Percentiles rank a stretch among this genome's conserved stretches.
These are phyloP conservation scores for Psittacula echo DNA, from an alignment of 2,797 vertebrate species.

Conservation along the genomic window DNA sequence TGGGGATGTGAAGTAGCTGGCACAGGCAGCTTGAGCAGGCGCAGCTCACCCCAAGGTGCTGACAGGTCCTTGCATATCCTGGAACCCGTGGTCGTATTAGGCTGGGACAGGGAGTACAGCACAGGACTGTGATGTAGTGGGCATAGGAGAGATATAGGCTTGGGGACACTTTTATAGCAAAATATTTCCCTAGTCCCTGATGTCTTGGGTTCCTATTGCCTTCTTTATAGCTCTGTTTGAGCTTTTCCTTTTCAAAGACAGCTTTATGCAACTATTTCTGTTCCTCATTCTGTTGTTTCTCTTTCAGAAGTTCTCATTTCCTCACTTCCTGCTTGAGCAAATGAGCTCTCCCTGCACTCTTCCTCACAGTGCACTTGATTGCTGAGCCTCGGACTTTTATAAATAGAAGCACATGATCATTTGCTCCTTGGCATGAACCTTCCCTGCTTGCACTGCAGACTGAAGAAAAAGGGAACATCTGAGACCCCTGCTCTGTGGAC, in stretches of 20 bases:
- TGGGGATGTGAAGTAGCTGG: neutral
- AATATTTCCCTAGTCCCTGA: neutral
- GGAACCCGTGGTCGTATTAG: neutral
- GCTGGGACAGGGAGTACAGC: neutral
- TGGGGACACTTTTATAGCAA: neutral
- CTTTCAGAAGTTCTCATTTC: constrained; percentile 48
- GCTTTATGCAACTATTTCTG: constrained; percentile 43
- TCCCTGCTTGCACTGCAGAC: neutral
- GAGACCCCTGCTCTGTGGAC: neutral
- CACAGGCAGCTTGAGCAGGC: neutral
- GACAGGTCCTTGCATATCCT: neutral
- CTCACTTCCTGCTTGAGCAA: neutral
- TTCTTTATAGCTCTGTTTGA: neutral
- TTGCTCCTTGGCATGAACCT: neutral
- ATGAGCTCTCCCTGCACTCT: neutral
- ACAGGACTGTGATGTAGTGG: neutral
- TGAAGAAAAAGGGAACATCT: neutral
- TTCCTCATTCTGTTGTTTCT: constrained; percentile 57
- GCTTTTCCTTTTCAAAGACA: neutral
- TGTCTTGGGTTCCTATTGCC: neutral
- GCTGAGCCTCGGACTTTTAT: neutral
- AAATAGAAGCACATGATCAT: neutral
- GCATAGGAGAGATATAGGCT: neutral
- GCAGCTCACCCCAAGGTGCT: neutral
- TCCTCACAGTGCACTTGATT: neutral